Conservation (phyloP, 2,888 invertebrate genomes). For the Punctoribates punctum region DNA sequence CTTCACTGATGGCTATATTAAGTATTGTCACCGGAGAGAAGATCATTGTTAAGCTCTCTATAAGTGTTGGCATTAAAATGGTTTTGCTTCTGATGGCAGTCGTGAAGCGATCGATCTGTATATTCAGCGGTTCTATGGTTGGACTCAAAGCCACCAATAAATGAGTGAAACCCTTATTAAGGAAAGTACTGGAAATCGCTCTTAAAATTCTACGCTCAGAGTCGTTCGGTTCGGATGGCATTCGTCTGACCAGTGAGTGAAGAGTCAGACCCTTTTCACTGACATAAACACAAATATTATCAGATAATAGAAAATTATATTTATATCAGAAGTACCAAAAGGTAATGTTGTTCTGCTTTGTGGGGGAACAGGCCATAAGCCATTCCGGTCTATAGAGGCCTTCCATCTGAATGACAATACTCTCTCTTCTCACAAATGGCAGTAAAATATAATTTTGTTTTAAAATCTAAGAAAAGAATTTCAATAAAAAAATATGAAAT, state of each 20-base stretch:
- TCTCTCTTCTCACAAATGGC: conserved; percentile 44
- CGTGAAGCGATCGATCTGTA: conserved; percentile 41
- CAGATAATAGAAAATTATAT: neutral
- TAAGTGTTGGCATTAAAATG: conserved; percentile 40
- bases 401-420: conserved; percentile 43
- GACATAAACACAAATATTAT: neutral
- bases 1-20: conserved; percentile 46
- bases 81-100: conserved; percentile 35
- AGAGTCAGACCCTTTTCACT: conserved; percentile 28
- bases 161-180: conserved; percentile 37
- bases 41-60: conserved; percentile 27
- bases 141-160: conserved; percentile 33
- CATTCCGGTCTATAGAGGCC: conserved; percentile 25
- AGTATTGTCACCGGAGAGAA: conserved; percentile 42
- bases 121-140: conserved; percentile 19
- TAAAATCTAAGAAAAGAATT: conserved; percentile 43
- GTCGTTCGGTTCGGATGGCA: conserved; percentile 16
- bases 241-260: conserved; percentile 5
- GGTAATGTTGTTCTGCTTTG: conserved; percentile 20
- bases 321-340: conserved; percentile 19
- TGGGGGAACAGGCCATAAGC: conserved; percentile 24
- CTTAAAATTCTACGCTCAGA: conserved; percentile 30
- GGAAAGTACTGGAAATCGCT: neutral
- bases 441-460: conserved; percentile 45
- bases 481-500: neutral